These are phyloP conservation scores for Chirona hameri DNA, from an alignment of 2,888 invertebrate genomes.

Conservation along the genomic window DNA sequence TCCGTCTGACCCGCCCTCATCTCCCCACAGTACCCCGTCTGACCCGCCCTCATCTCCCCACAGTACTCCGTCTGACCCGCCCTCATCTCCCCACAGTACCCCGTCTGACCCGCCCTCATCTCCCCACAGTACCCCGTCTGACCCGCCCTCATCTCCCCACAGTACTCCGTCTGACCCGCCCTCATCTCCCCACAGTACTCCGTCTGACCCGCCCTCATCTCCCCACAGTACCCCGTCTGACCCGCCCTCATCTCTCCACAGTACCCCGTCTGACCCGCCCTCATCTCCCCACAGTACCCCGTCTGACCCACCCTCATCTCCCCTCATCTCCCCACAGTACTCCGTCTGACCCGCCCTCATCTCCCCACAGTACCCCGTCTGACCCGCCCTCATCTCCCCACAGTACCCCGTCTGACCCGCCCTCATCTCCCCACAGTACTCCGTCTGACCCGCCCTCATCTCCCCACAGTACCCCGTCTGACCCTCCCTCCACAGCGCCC, in stretches of 20 bases:
- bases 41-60: too few species aligned
- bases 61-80: not conserved
- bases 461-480: not conserved
- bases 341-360: not conserved
- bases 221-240: slow-evolving; percentile 26
- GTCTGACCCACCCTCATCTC: too few species aligned
- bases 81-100: slow-evolving; percentile 29
- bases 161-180: too few species aligned
- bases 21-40: slow-evolving; percentile 25
- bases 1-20: not conserved
- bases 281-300: slow-evolving; percentile 28
- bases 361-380: slow-evolving; percentile 25
- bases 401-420: not conserved
- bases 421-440: slow-evolving; percentile 30
- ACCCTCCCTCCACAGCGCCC: slow-evolving; percentile 27
- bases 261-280: not conserved
- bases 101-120: too few species aligned
- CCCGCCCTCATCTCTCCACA: too few species aligned
- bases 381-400: too few species aligned
- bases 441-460: too few species aligned
- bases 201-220: not conserved
- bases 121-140: not conserved
- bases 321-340: too few species aligned
- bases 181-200: too few species aligned
- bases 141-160: slow-evolving; percentile 4